Percentiles rank a stretch among this genome's conserved stretches.
Conservation (phyloP, 2,888 invertebrate species). For the Eristalis tenax region DNA sequence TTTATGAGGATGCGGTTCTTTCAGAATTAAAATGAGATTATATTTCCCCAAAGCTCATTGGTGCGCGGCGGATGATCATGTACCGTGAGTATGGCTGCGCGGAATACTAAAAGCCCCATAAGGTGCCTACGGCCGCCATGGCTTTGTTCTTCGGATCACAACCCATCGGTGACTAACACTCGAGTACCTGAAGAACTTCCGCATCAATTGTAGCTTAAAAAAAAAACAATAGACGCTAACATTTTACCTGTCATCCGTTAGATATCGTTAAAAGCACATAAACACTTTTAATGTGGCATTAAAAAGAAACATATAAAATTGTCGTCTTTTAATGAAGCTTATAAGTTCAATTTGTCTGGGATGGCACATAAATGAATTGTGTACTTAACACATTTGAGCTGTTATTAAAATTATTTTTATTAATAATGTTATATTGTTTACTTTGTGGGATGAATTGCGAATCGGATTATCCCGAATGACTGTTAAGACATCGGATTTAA, state of each 20-base stretch:
- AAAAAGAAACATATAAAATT: constrained; percentile 49
- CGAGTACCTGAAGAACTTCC: constrained; percentile 37
- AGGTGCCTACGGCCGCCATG: constrained; percentile 1
- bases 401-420: constrained; percentile 57
- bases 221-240: constrained; percentile 14
- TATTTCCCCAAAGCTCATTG: constrained; percentile 46
- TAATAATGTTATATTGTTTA: constrained; percentile 55
- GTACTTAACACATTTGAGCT: constrained; percentile 45
- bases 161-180: constrained; percentile 35
- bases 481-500: constrained; percentile 34
- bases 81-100: constrained; percentile 26
- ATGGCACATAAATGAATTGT: constrained; percentile 37
- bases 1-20: constrained; percentile 61
- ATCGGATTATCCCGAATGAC: constrained; percentile 41
- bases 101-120: constrained; percentile 56
- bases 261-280: constrained; percentile 40
- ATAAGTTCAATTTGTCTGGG: constrained; percentile 56
- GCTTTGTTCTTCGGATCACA: constrained; percentile 26
- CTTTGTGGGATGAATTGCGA: constrained; percentile 34
- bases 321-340: constrained; percentile 54
- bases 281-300: constrained; percentile 60
- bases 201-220: constrained; percentile 16
- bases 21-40: constrained; percentile 67
- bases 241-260: constrained; percentile 18
- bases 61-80: constrained; percentile 1